Conservation (phyloP, 1,140 invertebrate species). For the Neodiprion pinetum region DNA sequence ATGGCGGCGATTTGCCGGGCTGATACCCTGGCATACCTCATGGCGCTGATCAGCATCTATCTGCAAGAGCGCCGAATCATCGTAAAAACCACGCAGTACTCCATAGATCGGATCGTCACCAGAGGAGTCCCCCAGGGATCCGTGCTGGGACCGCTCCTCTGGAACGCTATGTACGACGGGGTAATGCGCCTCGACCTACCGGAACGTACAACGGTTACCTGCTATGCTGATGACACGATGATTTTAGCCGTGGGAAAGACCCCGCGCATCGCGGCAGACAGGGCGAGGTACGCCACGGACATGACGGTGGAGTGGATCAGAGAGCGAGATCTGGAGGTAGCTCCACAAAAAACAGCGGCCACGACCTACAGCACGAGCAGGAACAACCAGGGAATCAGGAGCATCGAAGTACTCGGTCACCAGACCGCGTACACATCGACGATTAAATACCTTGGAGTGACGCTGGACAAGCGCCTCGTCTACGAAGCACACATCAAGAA, state of each 20-base stretch:
- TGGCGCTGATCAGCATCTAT: constrained; percentile 27
- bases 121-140: constrained; percentile 38
- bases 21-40: constrained; percentile 24
- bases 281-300: constrained; percentile 21
- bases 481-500: constrained; percentile 9
- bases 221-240: constrained; percentile 39
- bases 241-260: constrained; percentile 27
- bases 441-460: constrained; percentile 15
- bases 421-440: not conserved
- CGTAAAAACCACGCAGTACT: not conserved
- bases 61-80: constrained; percentile 14
- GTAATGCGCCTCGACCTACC: constrained; percentile 32
- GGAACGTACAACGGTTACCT: constrained; percentile 19
- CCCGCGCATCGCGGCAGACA: constrained; percentile 13
- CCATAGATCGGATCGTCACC: constrained; percentile 10
- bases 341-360: constrained; percentile 34
- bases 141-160: constrained; percentile 38
- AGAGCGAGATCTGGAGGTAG: constrained; percentile 22
- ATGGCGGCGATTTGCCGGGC: constrained; percentile 25
- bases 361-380: constrained; percentile 24
- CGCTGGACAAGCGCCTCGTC: constrained; percentile 9
- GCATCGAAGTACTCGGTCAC: not conserved
- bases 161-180: constrained; percentile 42
- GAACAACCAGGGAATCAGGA: not conserved
- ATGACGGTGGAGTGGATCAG: constrained; percentile 25